phyloP scores from a whole-genome alignment of 2,113 vertebrate species.

The Apteryx owenii region DNA sequence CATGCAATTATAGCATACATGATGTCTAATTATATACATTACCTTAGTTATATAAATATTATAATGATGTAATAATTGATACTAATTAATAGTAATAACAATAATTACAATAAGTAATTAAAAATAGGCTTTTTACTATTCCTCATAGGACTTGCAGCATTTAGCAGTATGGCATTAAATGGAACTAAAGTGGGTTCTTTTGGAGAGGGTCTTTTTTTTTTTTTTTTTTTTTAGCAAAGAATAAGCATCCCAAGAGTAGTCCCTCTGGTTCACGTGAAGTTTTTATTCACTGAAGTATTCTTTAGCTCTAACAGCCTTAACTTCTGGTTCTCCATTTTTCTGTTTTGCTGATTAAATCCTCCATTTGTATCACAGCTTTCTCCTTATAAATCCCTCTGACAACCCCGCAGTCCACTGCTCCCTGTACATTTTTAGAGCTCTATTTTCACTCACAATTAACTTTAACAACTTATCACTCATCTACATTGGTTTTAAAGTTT shows the following conservation, averaged over 20 bases:
- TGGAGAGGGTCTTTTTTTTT: no score
- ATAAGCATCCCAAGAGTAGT: not conserved
- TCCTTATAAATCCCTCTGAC: not conserved
- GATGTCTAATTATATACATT: not conserved
- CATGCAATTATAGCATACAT: not conserved
- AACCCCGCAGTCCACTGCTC: not conserved
- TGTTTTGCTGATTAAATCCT: not conserved
- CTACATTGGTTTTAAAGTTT: constrained; percentile 44
- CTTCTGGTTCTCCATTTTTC: not conserved
- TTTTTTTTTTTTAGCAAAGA: no score
- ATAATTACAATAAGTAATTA: not conserved
- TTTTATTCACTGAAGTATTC: not conserved
- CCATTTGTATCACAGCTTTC: not conserved
- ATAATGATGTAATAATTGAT: not conserved
- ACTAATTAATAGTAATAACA: not conserved
- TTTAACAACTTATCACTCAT: constrained; percentile 72
- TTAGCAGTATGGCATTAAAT: not conserved
- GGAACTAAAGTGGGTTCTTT: not conserved
- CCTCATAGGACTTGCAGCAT: not conserved
- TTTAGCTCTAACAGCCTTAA: not conserved
- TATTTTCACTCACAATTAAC: constrained; percentile 58
- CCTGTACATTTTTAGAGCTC: not conserved
- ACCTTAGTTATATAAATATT: not conserved
- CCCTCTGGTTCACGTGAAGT: not conserved
- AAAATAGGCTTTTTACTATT: not conserved